Evolutionary conservation across 37 sponge, comb jelly and placozoan genomes (phyloP).

Genomic region (Chondrosia reniformis): DNA sequence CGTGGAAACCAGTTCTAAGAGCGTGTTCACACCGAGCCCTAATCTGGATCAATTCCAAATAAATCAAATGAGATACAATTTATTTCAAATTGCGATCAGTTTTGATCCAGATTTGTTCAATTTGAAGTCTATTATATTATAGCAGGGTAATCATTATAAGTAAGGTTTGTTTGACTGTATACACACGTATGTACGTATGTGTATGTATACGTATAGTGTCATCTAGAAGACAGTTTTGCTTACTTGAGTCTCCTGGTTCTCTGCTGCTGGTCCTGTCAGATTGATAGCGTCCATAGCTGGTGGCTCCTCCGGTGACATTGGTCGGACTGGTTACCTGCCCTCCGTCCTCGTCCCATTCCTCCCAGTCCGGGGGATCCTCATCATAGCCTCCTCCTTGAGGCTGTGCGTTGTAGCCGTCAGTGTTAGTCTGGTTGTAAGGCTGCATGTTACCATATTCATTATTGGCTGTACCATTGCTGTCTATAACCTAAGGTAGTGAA

Average conservation of each 20-base stretch:
- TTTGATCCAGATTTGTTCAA: too few species aligned
- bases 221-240: neutral
- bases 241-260: too few species aligned
- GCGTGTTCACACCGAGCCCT: too few species aligned
- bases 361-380: neutral
- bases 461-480: neutral
- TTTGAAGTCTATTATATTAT: too few species aligned
- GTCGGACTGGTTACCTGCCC: neutral
- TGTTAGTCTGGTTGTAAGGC: neutral
- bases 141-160: too few species aligned
- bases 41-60: too few species aligned
- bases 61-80: too few species aligned
- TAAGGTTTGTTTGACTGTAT: too few species aligned
- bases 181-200: neutral
- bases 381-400: neutral
- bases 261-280: too few species aligned
- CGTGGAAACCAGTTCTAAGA: too few species aligned
- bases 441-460: neutral
- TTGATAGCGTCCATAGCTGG: slow-evolving; percentile 13
- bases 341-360: slow-evolving; percentile 21
- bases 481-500: neutral
- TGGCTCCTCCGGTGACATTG: slow-evolving; percentile 2
- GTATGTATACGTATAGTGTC: neutral
- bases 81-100: too few species aligned
- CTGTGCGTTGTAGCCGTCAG: slow-evolving; percentile 3